Evolutionary conservation across 1,140 invertebrate species (phyloP).

Genomic region (Ips typographus): DNA sequence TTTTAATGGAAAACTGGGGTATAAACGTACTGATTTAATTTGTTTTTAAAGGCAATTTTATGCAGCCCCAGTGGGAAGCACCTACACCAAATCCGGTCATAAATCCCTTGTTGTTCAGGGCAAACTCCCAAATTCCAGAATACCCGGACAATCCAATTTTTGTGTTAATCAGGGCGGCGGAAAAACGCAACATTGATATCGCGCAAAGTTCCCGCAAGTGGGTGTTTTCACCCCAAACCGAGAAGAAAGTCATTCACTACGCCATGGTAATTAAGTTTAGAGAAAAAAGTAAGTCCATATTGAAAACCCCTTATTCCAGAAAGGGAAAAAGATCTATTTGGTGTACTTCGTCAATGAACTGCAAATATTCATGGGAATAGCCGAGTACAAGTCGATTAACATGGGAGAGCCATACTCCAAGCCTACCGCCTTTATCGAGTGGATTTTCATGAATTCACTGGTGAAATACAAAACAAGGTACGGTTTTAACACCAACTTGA

Average conservation of each 20-base stretch:
- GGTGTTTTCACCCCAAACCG: constrained; percentile 53
- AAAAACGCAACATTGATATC: constrained; percentile 50
- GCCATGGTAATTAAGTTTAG: no score
- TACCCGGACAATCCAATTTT: constrained; percentile 48
- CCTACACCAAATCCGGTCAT: no score
- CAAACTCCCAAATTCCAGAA: neutral
- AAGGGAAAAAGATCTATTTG: constrained; percentile 37
- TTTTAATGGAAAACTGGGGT: no score
- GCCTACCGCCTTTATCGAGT: constrained; percentile 33
- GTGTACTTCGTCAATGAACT: constrained; percentile 38
- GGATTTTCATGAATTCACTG: constrained; percentile 35
- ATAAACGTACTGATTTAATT: no score
- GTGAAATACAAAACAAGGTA: constrained; percentile 39
- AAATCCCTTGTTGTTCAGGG: no score
- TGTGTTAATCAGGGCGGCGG: constrained; percentile 52
- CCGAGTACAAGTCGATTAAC: constrained; percentile 33
- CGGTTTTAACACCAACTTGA: constrained; percentile 3
- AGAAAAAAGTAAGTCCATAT: no score
- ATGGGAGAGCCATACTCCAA: constrained; percentile 25
- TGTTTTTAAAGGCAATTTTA: no score
- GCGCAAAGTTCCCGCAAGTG: constrained; percentile 50
- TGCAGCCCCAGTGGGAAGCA: no score
- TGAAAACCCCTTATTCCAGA: constrained; percentile 21
- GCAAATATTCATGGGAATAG: constrained; percentile 40
- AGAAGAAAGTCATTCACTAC: constrained; percentile 50